These are phyloP conservation scores for Lochmaea crataegi DNA, from an alignment of 2,888 invertebrate genomes.

Conservation along the genomic window DNA sequence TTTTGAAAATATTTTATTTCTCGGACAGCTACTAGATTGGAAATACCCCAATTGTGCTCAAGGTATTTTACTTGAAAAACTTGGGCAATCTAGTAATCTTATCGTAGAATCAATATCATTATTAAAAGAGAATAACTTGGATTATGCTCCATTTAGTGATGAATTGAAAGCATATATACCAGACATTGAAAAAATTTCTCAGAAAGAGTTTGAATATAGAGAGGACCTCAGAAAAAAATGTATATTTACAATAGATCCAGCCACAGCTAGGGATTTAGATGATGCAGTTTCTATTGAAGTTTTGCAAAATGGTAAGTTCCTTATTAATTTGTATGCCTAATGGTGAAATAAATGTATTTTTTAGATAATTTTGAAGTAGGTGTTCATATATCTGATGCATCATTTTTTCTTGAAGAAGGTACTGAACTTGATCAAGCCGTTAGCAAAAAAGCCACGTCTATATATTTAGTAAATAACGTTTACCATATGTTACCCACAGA, in stretches of 20 bases:
- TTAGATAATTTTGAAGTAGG: conserved; percentile 75
- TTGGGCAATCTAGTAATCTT: conserved; percentile 83
- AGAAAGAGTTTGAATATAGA: conserved; percentile 66
- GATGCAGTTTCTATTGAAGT: conserved; percentile 89
- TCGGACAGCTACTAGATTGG: conserved; percentile 81
- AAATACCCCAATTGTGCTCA: conserved; percentile 72
- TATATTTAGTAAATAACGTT: conserved; percentile 89
- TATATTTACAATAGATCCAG: conserved; percentile 94
- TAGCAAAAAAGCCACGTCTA: conserved; percentile 84
- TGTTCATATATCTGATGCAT: conserved; percentile 96
- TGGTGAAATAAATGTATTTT: background rate
- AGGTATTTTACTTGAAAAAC: conserved; percentile 74
- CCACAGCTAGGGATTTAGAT: conserved; percentile 91
- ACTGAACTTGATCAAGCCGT: conserved; percentile 83
- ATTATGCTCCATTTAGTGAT: conserved; percentile 73
- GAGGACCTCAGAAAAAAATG: conserved; percentile 78
- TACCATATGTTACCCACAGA: conserved; percentile 94
- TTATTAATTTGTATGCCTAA: background rate
- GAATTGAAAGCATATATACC: conserved; percentile 70
- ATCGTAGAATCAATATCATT: conserved; percentile 84
- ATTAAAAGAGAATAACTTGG: conserved; percentile 81
- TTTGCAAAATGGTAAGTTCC: conserved; percentile 72
- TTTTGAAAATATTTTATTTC: conserved; percentile 74
- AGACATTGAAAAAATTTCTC: conserved; percentile 66
- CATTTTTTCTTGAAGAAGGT: conserved; percentile 80